Base-by-base conservation (phyloP, 2,888 invertebrate species). In the Ceriagrion tenellum region DNA sequence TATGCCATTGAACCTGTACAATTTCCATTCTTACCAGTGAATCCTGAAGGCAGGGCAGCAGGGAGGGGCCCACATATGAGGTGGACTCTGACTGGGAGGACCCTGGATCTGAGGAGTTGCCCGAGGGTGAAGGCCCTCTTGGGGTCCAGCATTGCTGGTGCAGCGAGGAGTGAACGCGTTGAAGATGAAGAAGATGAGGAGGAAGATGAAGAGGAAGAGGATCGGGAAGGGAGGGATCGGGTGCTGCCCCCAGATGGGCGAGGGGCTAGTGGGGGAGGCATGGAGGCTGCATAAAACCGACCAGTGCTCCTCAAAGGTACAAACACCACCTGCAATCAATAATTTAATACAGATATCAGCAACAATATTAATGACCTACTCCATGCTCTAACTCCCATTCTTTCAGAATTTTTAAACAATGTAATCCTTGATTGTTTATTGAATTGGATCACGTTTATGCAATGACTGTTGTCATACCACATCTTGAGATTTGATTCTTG, bases 281-380 rank as follows among this genome's bases (percentile, higher is more conserved):
- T 97, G 95, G 97, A 97, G 95, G 98, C 97, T 96, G 98, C 97
- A 97, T 98, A 98, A 97, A 98, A 98, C 97, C 98, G 98, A 89
- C 98, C 98, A 96, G 98, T 98, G 95, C 98, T 98, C 96, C 98
- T 98, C 96, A 98, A 97, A 55, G 98, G 98, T 96, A 98, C 98
- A 97, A 98, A 98, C 96, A 98, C 97, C 96, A 98, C 98, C 98
- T 97, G 97, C 96, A 97, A 97, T 95, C 88, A 23, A 95, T 23
- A 20, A 95, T 55, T 23, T 55, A 95, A 35, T 6, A 35, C 0
- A 40, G 6, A 69, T 26, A 12, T 69, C 10, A 69, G 26, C n/a
- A 8, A 16, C 1, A 13, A 88, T 16, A 30, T 20, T 16, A 88
- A 23, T 40, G 13, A 35, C 26, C 18, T 30, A 88, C 88, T 40